Evolutionary conservation across 1,140 invertebrate species (phyloP), one percentile per base, ranked within the genome.

Genomic region (Druon quercuslanigerum): DNA sequence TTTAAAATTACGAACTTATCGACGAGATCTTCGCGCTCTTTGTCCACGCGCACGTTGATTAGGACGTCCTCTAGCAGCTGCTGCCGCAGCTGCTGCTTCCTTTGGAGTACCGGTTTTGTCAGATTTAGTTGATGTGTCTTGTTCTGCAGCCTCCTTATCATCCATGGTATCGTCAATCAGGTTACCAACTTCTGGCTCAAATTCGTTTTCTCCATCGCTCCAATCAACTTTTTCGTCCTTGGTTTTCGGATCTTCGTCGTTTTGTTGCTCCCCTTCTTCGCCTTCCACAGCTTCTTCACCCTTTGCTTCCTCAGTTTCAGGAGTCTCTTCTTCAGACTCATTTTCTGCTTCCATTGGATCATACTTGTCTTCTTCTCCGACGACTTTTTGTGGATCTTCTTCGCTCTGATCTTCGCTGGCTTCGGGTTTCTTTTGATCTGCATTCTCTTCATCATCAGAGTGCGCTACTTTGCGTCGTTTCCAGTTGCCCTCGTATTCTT

Each of bases 11-110:
- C 17, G 4, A 52, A 54, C 73, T 88, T 89, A 92, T 86, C 90
- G 89, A 16, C 90, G 86, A 8, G 88, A 91, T 83, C 90, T 87
- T 72, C 90, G 81, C 8, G 87, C 89, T 51, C 90, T 86, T 17
- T 89, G 88, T 40, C 84, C 87, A 46, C 90, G 85, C 25, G 87
- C 88, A 54, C 89, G 86, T 6, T 70, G 78, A 25, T 75, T 75
- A 40, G 77, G 77, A 40, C 82, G 74, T 33, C 80, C 78, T 46
- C 82, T 77, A 3, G 78, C 50, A 40, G 57, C 50, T 5, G 25
- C 25, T 33, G 25, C 25, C 5, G 25, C 20, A 25, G 20, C 25
- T n/a, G 50, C n/a, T 46, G 56, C 66, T 66, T 76, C 56, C 17
- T 25, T 78, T 51, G 74, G 77, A 73, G 75, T 72, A 51, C 72